These are phyloP conservation scores for Maniola jurtina DNA, from an alignment of 1,140 invertebrate species.

Conservation along the genomic window DNA sequence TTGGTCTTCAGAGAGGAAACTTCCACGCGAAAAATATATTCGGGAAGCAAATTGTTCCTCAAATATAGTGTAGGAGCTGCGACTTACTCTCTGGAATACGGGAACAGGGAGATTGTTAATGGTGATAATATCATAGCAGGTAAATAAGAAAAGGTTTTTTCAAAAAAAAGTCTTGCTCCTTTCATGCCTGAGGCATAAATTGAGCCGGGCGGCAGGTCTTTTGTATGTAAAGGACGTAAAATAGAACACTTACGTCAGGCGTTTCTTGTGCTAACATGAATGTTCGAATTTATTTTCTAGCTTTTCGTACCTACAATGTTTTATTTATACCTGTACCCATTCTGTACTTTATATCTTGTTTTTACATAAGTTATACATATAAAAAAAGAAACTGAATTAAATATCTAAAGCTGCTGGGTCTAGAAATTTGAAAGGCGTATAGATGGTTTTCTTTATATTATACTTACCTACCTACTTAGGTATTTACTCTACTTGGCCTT, in stretches of 20 bases:
- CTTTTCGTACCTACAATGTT: neutral
- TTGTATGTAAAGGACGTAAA: neutral
- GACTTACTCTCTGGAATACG: conserved; percentile 23
- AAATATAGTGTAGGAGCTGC: conserved; percentile 53
- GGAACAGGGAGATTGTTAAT: conserved; percentile 24
- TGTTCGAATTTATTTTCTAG: neutral
- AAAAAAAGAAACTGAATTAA: no score
- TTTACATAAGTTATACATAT: no score
- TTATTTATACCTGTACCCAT: no score
- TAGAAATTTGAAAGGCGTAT: no score
- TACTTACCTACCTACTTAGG: no score
- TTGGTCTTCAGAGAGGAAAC: conserved; percentile 37
- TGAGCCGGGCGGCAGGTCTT: neutral
- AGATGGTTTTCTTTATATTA: no score
- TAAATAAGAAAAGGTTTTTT: conserved; percentile 15
- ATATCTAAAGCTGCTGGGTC: no score
- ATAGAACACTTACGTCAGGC: neutral
- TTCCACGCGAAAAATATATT: conserved; percentile 66
- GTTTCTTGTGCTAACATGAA: neutral
- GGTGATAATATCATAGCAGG: conserved; percentile 13
- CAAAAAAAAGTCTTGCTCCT: neutral
- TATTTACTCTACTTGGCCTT: no score
- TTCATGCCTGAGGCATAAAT: neutral
- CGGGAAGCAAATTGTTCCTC: conserved; percentile 63
- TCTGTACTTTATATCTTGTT: no score